Evolutionary conservation across 1,140 invertebrate genomes (phyloP), one percentile per base, ranked within the genome.

Genomic region (Drosophila sturtevanti): DNA sequence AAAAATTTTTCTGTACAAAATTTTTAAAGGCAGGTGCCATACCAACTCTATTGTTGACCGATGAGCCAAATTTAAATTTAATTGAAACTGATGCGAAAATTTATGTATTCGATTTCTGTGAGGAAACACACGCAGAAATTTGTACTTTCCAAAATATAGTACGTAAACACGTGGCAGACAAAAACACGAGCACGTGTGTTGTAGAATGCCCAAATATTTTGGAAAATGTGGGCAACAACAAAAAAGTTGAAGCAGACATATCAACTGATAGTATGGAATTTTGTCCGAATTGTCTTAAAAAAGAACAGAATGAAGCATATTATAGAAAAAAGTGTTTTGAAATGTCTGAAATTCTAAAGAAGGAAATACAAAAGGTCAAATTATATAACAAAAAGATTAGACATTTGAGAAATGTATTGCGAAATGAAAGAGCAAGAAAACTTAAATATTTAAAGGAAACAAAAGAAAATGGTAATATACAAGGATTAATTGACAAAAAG

Each of bases 1-100:
- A 18, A n/a, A 51, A 51, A 51, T 12, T 11, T 51, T 21, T 51
- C 7, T 7, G 44, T 21, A 51, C 0, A 51, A 51, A 51, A 22
- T 51, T 51, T 22, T 51, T 51, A 51, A 51, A 51, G 21, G 44
- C 44, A 21, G 44, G 44, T 18, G 44, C 44, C 11, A 48, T 21
- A 21, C 44, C 44, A 21, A 48, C 44, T 48, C 18, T 18, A 12
- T 21, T 18, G 16, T 48, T 48, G 18, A 18, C 10, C 10, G 44
- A 48, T 48, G 48, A 51, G 21, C 48, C 21, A 11, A 52, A 52
- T 52, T 52, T 52, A 22, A 24, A 52, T 52, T 11, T 21, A 51
- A 51, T 21, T 21, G 14, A 31, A 38, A 38, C 35, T 38, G 35
- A 38, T 38, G 12, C n/a, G n/a, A n/a, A n/a, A n/a, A n/a, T n/a